A percentile compares a stretch with the other conserved stretches of the same genome.
Conservation (phyloP, 2,888 invertebrate genomes). For the Epinotia brunnichana region DNA sequence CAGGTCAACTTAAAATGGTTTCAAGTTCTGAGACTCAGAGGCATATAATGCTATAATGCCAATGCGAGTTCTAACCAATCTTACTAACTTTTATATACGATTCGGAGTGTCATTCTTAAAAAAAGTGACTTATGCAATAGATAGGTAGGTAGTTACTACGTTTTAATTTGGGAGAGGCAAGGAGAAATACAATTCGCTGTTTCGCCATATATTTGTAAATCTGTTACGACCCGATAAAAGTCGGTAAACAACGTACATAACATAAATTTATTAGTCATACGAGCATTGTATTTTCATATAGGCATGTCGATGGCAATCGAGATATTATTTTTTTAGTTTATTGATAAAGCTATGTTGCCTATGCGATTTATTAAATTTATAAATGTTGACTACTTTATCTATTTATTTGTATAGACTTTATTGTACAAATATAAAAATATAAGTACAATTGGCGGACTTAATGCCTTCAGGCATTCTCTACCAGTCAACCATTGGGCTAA, state of each 20-base stretch:
- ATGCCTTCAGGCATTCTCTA: too few species aligned
- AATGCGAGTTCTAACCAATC: conserved; percentile 36
- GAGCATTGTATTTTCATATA: too few species aligned
- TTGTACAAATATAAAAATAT: too few species aligned
- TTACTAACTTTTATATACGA: conserved; percentile 27
- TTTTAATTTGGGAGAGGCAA: neutral
- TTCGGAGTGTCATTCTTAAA: conserved; percentile 32
- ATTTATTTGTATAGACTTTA: too few species aligned
- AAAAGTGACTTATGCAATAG: conserved; percentile 6
- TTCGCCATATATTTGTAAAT: conserved; percentile 27
- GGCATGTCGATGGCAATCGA: too few species aligned
- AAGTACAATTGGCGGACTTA: too few species aligned
- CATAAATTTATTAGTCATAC: conserved; percentile 12
- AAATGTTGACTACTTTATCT: too few species aligned
- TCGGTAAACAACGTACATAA: conserved; percentile 21
- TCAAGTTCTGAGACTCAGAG: conserved; percentile 1
- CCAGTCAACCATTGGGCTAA: too few species aligned
- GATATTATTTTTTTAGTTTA: too few species aligned
- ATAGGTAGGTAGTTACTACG: neutral
- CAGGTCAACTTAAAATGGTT: too few species aligned
- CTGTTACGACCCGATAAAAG: conserved; percentile 14
- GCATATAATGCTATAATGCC: conserved; percentile 45
- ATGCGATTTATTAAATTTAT: too few species aligned
- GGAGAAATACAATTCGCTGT: conserved; percentile 22
- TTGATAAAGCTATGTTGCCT: too few species aligned